Percentiles rank a stretch among this genome's conserved stretches.
These are phyloP conservation scores for Macheiramphus alcinus DNA, from an alignment of 2,113 vertebrate species.

Conservation along the genomic window DNA sequence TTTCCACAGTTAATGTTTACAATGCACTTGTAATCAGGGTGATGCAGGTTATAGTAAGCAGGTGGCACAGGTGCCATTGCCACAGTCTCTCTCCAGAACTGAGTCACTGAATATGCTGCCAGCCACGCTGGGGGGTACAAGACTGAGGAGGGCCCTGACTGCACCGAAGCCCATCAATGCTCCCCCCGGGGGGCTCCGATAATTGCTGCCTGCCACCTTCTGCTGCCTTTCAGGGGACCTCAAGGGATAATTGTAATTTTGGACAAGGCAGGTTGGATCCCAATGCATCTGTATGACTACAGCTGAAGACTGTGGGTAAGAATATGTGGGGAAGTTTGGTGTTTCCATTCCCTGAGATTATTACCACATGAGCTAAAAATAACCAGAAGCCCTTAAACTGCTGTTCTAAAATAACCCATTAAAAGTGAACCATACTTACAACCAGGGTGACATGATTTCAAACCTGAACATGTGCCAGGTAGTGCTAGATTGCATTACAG, in stretches of 20 bases:
- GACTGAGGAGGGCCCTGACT: neutral
- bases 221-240: neutral
- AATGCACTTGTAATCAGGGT: neutral
- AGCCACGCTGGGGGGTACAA: neutral
- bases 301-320: neutral
- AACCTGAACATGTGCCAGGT: neutral
- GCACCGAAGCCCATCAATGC: accelerated
- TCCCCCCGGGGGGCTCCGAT: neutral
- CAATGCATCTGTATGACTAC: neutral
- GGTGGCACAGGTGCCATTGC: neutral
- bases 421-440: neutral
- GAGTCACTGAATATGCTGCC: neutral
- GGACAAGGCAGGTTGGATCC: neutral
- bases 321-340: neutral
- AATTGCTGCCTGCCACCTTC: neutral
- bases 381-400: neutral
- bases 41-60: neutral
- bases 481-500: neutral
- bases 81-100: neutral
- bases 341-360: neutral
- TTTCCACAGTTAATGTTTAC: neutral
- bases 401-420: neutral
- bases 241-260: neutral
- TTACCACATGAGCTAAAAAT: neutral
- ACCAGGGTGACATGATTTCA: neutral